These are phyloP conservation scores for Macquaria ambigua DNA, from an alignment of 2,113 vertebrate genomes.

Conservation along the genomic window DNA sequence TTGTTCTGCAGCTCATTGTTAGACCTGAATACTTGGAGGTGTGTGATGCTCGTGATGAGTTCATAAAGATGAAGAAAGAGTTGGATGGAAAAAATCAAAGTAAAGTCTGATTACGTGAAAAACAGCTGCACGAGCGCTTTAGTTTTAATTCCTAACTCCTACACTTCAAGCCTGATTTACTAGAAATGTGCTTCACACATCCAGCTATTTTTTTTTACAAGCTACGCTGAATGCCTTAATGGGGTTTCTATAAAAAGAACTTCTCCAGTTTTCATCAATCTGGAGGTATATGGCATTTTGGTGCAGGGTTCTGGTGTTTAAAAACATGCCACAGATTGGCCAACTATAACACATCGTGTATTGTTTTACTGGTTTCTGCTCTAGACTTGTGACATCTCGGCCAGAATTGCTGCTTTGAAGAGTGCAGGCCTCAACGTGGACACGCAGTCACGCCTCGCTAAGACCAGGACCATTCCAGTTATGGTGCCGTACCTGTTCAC, in stretches of 20 bases:
- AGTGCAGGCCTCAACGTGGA: conserved; percentile 94
- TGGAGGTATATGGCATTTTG: not conserved
- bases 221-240: too few relatives aligned
- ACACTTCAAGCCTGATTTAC: too few relatives aligned
- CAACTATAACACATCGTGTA: not conserved
- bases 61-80: not conserved
- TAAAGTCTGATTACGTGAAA: too few relatives aligned
- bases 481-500: conserved; percentile 54
- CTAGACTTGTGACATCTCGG: conserved; percentile 94
- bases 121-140: too few relatives aligned
- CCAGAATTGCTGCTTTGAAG: conserved; percentile 94
- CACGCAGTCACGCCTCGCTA: conserved; percentile 87
- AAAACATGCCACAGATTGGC: not conserved
- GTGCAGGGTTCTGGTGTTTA: not conserved
- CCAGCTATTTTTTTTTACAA: too few relatives aligned
- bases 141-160: too few relatives aligned
- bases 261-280: not conserved
- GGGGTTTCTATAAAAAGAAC: too few relatives aligned
- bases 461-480: conserved; percentile 65
- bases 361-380: not conserved
- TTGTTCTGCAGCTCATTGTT: not conserved
- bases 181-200: too few relatives aligned
- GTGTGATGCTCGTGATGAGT: not conserved
- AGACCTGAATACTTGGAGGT: not conserved
- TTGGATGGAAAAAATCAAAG: too few relatives aligned